These are phyloP conservation scores for Synodontis membranacea DNA, from an alignment of 2,113 vertebrate genomes.

Conservation along the genomic window DNA sequence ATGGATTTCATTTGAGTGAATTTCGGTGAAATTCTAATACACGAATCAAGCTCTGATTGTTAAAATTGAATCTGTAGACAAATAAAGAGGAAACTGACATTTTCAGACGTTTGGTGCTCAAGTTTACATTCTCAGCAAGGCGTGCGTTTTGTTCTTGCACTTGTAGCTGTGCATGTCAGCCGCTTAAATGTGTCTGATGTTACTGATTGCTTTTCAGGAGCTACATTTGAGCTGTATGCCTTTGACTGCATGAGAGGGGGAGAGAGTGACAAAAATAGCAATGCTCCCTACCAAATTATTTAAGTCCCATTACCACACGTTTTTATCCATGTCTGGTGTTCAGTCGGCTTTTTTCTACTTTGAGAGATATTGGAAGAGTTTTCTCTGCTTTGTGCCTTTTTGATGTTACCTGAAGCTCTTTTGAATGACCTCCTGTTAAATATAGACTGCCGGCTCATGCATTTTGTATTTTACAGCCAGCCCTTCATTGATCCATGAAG, in stretches of 20 bases:
- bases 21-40: not conserved
- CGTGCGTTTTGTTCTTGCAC: not conserved
- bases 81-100: not conserved
- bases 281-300: not conserved
- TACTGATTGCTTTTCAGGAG: constrained; percentile 61
- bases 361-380: not conserved
- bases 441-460: constrained; percentile 28
- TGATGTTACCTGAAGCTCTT: constrained; percentile 20
- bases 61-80: not conserved
- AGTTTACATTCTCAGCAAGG: not conserved
- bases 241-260: constrained; percentile 15
- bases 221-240: constrained; percentile 50
- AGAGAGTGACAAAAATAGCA: not conserved
- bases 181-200: constrained; percentile 61
- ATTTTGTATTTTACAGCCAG: constrained; percentile 28
- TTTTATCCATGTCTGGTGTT: not conserved
- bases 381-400: constrained; percentile 6
- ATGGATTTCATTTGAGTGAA: not conserved
- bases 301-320: not conserved
- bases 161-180: constrained; percentile 4
- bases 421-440: constrained; percentile 27
- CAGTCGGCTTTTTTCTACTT: not conserved
- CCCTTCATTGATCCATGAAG: constrained; percentile 6
- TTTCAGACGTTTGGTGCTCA: not conserved
- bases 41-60: not conserved